Conservation (phyloP, 2,113 vertebrate species). For the Neotoma lepida region DNA sequence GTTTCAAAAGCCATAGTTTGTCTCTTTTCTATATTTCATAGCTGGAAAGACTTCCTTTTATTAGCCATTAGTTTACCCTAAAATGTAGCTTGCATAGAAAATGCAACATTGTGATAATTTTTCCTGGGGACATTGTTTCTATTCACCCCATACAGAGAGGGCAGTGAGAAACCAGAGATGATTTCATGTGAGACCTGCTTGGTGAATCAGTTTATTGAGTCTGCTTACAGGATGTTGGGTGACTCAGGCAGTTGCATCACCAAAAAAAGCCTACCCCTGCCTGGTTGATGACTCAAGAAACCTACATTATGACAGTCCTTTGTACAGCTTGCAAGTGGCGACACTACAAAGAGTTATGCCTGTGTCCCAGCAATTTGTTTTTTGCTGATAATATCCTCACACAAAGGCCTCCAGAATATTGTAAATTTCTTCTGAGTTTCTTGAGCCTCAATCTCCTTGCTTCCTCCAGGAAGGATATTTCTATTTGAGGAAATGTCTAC, state of each 20-base stretch:
- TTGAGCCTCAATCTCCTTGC: background rate
- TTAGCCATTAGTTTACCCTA: background rate
- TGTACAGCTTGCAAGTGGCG: background rate
- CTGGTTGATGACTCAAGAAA: background rate
- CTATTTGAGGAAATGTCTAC: background rate
- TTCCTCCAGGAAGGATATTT: background rate
- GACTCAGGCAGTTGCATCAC: background rate
- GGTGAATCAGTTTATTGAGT: background rate
- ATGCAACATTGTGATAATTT: background rate
- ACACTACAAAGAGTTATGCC: background rate
- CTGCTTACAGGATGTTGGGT: background rate
- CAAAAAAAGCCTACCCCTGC: background rate
- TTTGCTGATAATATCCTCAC: background rate
- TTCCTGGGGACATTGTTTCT: background rate
- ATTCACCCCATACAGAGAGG: background rate
- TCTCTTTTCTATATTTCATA: background rate
- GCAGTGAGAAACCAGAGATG: background rate
- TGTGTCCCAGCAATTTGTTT: background rate
- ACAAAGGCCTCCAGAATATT: background rate
- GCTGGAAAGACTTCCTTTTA: background rate
- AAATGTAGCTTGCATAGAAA: constrained; percentile 4
- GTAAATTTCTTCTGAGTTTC: background rate
- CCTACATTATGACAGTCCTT: background rate
- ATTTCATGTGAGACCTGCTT: background rate
- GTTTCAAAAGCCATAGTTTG: background rate